Evolutionary conservation across 2,113 vertebrate genomes (phyloP), one percentile per base, ranked within the genome.

Genomic region (Macaca fascicularis): DNA sequence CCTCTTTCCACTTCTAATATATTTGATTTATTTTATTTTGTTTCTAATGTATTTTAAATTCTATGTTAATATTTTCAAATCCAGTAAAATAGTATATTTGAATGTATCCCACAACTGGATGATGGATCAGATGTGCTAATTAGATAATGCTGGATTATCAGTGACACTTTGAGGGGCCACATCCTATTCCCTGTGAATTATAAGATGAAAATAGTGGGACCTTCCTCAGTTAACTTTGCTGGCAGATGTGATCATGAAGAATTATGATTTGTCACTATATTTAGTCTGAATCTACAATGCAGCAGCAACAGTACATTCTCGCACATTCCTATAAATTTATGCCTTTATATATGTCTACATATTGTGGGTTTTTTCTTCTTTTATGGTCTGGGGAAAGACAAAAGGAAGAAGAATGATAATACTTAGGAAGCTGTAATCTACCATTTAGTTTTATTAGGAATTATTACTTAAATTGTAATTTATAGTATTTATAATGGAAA

Each of bases 401-500:
- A 92, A 74, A 89, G 22, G 30, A 94, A 75, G 80, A 57, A 83
- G 83, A 93, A 92, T 48, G 45, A 50, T 79, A 86, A 76, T 92
- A 97, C 40, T 87, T 90, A 74, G 12, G 50, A 90, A 97, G 72
- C 59, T 59, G 45, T 30, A 92, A 45, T 61, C 57, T 89, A 67
- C 30, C 48, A 52, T 70, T 95, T 94, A 97, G 78, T 61, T 86
- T 23, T 50, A 40, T 19, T 93, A 79, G 30, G 81, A 93, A 92
- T 92, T 96, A 76, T 61, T 92, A 92, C 69, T 93, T 97, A 74
- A 84, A 30, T 86, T 94, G 17, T 67, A 97, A 95, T 50, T 96
- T 86, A 23, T 69, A 87, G 22, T 48, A 81, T 67, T 93, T 67
- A 85, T 57, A n/a, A 79, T 14, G 52, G 88, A 72, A 87, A 81